Base-by-base conservation (phyloP, 2,888 invertebrate genomes). In the Pandemis cinnamomeana region DNA sequence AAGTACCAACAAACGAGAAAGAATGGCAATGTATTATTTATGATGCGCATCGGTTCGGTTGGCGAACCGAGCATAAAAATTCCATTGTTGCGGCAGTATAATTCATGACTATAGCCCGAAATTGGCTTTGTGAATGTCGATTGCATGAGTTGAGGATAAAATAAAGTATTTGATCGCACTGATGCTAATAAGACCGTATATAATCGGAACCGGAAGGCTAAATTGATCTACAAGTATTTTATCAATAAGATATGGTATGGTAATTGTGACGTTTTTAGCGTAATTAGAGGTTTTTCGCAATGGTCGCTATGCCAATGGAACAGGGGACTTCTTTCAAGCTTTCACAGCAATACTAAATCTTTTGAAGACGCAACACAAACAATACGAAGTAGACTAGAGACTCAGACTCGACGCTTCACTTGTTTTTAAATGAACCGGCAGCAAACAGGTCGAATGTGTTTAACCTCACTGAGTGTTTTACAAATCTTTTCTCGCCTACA, bases 11-110 rank as follows among this genome's bases (percentile, higher is more conserved):
- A 68, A 71, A 71, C 61, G 66, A 69, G 71, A 70, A 66, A 68
- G 71, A 69, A 76, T 71, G 69, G 42, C 15, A 70, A 76, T 75
- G 75, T 71, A 72, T 75, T 72, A 75, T 75, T 72, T 72, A 75
- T 72, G 60, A 44, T 27, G 46, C 71, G 67, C 48, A 55, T 44
- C 46, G 74, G 58, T 36, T 53, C 27, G 27, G 41, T 60, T 62
- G 20, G 60, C 51, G 15, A 53, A 64, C 70, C 46, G 15, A 66
- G 42, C 62, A 71, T 58, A 71, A 71, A 71, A 67, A 48, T 60
- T 61, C 67, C 66, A 71, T 60, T 71, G 71, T 71, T 51, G 67
- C 48, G 63, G 46, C 58, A 44, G 72, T 67, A 53, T 51, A 48
- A 66, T 60, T 71, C 71, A 41, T 71, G 36, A 58, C 48, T 48